Percentiles rank a stretch among this genome's conserved stretches.
Conservation (phyloP, 37 sponge, comb jelly and placozoan species). For the Amphimedon queenslandica region DNA sequence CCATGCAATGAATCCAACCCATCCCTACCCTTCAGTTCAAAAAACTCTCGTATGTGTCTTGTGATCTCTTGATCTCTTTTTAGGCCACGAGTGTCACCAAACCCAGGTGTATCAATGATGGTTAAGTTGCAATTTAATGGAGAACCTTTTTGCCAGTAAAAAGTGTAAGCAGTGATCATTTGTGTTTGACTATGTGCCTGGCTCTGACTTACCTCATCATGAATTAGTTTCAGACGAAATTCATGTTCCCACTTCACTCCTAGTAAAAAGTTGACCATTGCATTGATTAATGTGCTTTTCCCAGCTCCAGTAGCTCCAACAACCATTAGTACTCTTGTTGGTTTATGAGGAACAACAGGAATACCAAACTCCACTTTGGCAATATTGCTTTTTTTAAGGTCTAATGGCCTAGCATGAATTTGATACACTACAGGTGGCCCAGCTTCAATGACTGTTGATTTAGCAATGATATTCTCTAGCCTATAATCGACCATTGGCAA, state of each 20-base stretch:
- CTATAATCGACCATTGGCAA: background rate
- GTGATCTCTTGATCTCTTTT: no score
- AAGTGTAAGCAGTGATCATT: slow-evolving; percentile 39
- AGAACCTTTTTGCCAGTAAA: slow-evolving; percentile 8
- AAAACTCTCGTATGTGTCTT: no score
- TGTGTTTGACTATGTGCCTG: no score
- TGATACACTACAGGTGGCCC: background rate
- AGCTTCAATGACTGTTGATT: background rate
- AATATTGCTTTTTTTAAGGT: background rate
- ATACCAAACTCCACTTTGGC: background rate
- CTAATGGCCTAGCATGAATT: background rate
- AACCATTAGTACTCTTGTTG: slow-evolving; percentile 39
- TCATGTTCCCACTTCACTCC: slow-evolving; percentile 50
- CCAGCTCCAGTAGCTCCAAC: no score
- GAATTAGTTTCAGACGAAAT: slow-evolving; percentile 21
- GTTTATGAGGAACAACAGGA: background rate
- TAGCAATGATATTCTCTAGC: background rate
- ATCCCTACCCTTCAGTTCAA: no score
- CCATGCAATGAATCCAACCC: no score
- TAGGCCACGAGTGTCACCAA: no score
- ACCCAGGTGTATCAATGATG: no score
- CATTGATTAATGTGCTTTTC: slow-evolving; percentile 66
- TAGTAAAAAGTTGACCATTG: slow-evolving; percentile 37
- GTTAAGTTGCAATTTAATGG: no score
- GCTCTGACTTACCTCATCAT: slow-evolving; percentile 6